A percentile compares a stretch with the other conserved stretches of the same genome.
Evolutionary conservation across 2,113 vertebrate species (phyloP).

Genomic region (Cranoglanis bouderius): DNA sequence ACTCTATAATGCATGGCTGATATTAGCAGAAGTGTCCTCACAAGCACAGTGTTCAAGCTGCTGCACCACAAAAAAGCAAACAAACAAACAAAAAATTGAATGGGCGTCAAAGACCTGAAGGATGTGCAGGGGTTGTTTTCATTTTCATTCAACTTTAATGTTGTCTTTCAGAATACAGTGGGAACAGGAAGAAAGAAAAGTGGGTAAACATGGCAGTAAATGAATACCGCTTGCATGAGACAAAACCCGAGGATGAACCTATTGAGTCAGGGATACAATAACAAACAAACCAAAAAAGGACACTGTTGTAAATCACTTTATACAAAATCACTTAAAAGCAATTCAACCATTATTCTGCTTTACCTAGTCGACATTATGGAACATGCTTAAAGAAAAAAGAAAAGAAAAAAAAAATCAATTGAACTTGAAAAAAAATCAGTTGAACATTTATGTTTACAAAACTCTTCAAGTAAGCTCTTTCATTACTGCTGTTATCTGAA

Average conservation of each 20-base stretch:
- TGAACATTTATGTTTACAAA: not conserved
- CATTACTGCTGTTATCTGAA: not conserved
- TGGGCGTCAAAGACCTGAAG: not conserved
- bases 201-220: not conserved
- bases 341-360: not conserved
- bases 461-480: not conserved
- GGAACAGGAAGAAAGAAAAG: not conserved
- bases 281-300: not conserved
- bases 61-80: not conserved
- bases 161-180: not conserved
- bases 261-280: not conserved
- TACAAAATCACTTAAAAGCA: not conserved
- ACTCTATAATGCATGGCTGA: not conserved
- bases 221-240: not conserved
- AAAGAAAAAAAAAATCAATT: too few relatives aligned
- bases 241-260: not conserved
- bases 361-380: not conserved
- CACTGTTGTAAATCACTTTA: not conserved
- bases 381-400: not conserved
- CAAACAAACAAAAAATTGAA: not conserved
- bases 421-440: not conserved
- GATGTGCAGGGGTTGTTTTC: not conserved
- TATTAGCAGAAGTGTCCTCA: not conserved
- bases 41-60: not conserved
- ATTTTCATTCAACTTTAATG: not conserved